phyloP scores from a whole-genome alignment of 2,113 vertebrate genomes.

The Callorhinus ursinus region DNA sequence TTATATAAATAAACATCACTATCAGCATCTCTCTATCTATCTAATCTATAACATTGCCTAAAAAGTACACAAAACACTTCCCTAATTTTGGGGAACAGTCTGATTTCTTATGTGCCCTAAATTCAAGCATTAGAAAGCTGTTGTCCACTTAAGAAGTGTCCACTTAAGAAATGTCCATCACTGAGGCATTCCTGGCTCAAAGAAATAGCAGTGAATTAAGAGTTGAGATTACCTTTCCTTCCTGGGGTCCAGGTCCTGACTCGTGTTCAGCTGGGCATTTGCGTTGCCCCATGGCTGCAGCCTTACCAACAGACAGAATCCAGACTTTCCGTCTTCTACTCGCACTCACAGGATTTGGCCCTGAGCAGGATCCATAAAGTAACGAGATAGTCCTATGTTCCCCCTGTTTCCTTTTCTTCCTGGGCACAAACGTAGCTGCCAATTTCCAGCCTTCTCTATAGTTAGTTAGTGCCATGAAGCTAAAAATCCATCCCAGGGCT shows the following conservation, averaged over 20 bases:
- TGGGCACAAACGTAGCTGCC: neutral
- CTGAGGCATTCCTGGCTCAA: neutral
- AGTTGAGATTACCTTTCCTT: neutral
- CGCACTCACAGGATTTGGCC: neutral
- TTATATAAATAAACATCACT: neutral
- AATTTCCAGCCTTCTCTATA: neutral
- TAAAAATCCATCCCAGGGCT: neutral
- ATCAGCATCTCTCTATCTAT: too few species aligned
- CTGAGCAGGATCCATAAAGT: neutral
- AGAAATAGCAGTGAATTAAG: neutral
- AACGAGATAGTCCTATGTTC: neutral
- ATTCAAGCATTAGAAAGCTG: neutral
- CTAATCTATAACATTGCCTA: neutral
- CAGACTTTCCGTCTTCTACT: neutral
- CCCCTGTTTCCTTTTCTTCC: neutral
- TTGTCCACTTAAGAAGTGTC: neutral
- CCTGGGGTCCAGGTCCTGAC: neutral
- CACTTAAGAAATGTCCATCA: neutral
- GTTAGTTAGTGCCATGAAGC: neutral
- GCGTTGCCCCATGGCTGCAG: rapidly evolving
- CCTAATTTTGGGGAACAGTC: neutral
- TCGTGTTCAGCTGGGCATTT: rapidly evolving
- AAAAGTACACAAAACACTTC: neutral
- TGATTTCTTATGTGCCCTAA: neutral
- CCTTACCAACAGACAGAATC: neutral